Evolutionary conservation across 2,888 invertebrate genomes (phyloP), one percentile per base, ranked within the genome.

Genomic region (Idaea dimidiata): DNA sequence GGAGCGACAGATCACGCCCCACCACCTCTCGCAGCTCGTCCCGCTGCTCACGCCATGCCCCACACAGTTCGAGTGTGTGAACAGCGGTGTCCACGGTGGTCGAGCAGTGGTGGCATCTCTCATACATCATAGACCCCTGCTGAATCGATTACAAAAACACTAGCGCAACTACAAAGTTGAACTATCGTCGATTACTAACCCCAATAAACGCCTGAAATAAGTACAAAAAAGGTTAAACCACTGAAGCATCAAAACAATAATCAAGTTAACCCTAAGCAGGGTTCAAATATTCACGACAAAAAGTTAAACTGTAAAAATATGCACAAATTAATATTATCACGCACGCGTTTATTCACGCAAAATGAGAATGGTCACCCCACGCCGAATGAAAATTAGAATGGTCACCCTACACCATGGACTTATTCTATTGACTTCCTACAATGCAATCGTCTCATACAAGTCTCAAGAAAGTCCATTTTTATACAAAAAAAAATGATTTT

Each of bases 251-350:
- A 8, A 43, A 43, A 43, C 43, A 43, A 43, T 43, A 43, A 43
- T 43, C 43, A 10, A 43, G 43, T 43, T 43, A 43, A 43, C 54
- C 54, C 54, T 55, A 55, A 55, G 16, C 16, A 43, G 43, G 43
- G 43, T 43, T 43, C 43, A 43, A 43, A 43, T 43, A 43, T 43
- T 32, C 61, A 59, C 60, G 63, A 65, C 64, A 56, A 65, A 67
- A 67, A 58, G 62, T 65, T 65, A 43, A 53, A 59, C 59, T 54
- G 59, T 59, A 59, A 79, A 84, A 82, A 82, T 83, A 83, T 84
- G 80, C 84, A 83, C 81, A 84, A 82, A 83, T 83, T 80, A 77
- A 79, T 72, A 77, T 75, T 74, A 75, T 69, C 83, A 83, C 83
- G 84, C 83, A 80, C 76, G 61, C 76, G 61, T 58, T 58, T 55